Conservation (phyloP, 2,888 invertebrate genomes). For the Yponomeuta plumbellus region DNA sequence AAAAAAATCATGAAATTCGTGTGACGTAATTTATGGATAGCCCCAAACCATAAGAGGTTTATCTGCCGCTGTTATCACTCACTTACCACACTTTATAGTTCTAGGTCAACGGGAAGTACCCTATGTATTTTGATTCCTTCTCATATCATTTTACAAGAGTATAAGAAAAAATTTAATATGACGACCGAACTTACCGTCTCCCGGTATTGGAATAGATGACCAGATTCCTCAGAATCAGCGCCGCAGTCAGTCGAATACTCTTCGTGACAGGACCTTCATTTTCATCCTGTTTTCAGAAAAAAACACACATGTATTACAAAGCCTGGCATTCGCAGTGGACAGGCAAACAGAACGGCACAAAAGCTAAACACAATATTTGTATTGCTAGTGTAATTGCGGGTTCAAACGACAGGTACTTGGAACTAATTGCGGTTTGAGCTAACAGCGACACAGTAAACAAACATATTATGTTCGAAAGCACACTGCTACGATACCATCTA, state of each 20-base stretch:
- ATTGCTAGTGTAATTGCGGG: background rate
- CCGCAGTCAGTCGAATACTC: constrained; percentile 97
- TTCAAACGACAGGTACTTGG: background rate
- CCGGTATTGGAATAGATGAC: constrained; percentile 95
- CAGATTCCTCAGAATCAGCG: constrained; percentile 97
- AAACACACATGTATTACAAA: constrained; percentile 19
- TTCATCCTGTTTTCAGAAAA: constrained; percentile 84
- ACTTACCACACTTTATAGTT: too few species aligned
- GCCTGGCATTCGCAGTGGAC: background rate
- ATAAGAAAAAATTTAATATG: too few species aligned
- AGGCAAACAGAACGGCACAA: background rate
- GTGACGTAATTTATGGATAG: too few species aligned
- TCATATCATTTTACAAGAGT: too few species aligned
- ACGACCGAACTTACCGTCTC: constrained; percentile 82
- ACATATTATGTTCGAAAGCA: background rate
- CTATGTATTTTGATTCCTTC: too few species aligned
- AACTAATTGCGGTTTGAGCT: background rate
- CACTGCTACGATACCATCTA: too few species aligned
- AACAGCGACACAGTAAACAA: background rate
- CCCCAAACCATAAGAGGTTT: too few species aligned
- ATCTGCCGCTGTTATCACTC: too few species aligned
- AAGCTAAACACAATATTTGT: background rate
- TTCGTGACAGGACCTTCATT: constrained; percentile 99
- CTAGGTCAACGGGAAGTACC: too few species aligned
- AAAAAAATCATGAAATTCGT: too few species aligned